These are phyloP conservation scores for Enhydra lutris DNA, from an alignment of 2,113 vertebrate species.

Conservation along the genomic window DNA sequence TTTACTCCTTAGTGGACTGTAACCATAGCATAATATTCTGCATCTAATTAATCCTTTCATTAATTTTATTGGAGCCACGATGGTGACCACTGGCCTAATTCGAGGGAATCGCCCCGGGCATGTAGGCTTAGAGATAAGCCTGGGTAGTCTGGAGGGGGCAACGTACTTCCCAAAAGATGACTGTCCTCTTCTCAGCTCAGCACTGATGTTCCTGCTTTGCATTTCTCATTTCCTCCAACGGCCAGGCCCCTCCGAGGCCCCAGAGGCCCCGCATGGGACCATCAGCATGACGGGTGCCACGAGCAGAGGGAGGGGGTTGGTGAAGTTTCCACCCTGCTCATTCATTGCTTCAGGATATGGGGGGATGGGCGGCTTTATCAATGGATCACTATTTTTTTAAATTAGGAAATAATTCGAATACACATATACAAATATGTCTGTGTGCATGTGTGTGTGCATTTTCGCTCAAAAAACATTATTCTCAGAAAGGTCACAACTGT, in stretches of 20 bases:
- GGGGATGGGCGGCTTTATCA: neutral
- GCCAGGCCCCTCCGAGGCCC: fast-evolving
- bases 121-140: constrained; percentile 2
- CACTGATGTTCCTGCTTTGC: neutral
- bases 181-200: fast-evolving
- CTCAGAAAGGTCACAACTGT: neutral
- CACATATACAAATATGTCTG: neutral
- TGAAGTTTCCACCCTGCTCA: neutral
- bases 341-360: neutral
- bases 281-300: fast-evolving
- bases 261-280: fast-evolving
- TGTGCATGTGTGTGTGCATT: neutral
- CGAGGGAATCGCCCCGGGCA: neutral
- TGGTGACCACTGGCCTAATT: constrained; percentile 35
- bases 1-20: constrained; percentile 4
- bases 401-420: neutral
- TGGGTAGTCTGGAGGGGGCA: neutral
- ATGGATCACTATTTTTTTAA: neutral
- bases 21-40: constrained; percentile 4
- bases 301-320: no score
- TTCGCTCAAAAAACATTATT: neutral
- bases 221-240: neutral
- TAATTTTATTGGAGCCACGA: neutral
- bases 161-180: neutral
- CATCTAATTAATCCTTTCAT: constrained; percentile 55